Base-by-base conservation (phyloP, 1,140 invertebrate species). In the Caenorhabditis tropicalis region DNA sequence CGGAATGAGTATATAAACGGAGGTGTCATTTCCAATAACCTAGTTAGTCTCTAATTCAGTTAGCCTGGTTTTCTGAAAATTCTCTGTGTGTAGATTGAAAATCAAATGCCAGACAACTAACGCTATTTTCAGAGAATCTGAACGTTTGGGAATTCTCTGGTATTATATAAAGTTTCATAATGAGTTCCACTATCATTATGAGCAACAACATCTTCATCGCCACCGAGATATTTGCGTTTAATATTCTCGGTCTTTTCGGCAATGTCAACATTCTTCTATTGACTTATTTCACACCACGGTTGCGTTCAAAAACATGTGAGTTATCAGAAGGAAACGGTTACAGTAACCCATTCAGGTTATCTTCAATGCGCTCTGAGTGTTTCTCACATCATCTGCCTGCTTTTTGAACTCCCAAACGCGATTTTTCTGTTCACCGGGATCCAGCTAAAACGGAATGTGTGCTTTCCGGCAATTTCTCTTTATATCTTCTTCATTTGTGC, bases 241-340 rank as follows among this genome's bases (percentile, higher is more conserved):
- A 80, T 80, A 80, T 80, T 49, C 43, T 80, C 31, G 74, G 74
- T 48, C 43, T 31, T 19, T 48, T 80, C n/a, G 74, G 74, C 27
- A 80, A 80, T 80, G 49, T 48, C 12, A 80, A 80, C 24, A 49
- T 80, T 29, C 24, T 80, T 33, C 19, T n/a, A 6, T 49, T 80
- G 43, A 80, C 74, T 33, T 48, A 31, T 19, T 51, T 48, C 43
- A 51, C 46, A 51, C 43, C 43, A 24, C 43, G 48, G 15, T 80
- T 80, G 24, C 74, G 49, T 15, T 80, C 74, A 21, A 80, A 80
- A 80, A 46, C 70, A 43, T 21, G 70, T 79, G 46, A 58, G 53
- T 79, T 49, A 4, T n/a, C n/a, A n/a, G n/a, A n/a, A n/a, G n/a
- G n/a, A n/a, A n/a, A n/a, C n/a, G n/a, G n/a, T n/a, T n/a, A n/a